Evolutionary conservation across 1,140 invertebrate genomes (phyloP).

Genomic region (Drosophila pseudoananassae): DNA sequence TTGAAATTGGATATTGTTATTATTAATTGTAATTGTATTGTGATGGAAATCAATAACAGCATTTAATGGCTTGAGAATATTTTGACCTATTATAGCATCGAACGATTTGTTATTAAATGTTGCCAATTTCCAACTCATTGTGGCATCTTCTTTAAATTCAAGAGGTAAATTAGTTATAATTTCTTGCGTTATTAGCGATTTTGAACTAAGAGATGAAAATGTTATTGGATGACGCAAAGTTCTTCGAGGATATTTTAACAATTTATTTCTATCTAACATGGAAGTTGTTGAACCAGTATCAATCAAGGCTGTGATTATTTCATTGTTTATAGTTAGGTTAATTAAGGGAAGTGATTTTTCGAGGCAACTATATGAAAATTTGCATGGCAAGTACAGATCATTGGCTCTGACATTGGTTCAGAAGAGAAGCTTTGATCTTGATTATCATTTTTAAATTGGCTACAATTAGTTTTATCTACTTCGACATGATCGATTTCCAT

Average conservation of each 20-base stretch:
- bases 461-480: neutral
- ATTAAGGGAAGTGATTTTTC: neutral
- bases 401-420: neutral
- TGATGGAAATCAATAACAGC: too few relatives aligned
- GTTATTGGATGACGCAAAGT: constrained; percentile 6
- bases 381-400: neutral
- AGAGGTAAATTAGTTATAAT: neutral
- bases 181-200: neutral
- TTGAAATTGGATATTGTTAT: constrained; percentile 36
- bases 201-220: constrained; percentile 2
- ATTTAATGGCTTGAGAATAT: neutral
- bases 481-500: neutral
- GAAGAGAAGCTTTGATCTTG: neutral
- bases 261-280: constrained; percentile 18
- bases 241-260: neutral
- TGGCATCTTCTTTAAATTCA: neutral
- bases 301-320: constrained; percentile 2
- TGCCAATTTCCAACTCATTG: neutral
- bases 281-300: constrained; percentile 2
- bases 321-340: too few relatives aligned
- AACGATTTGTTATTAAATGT: neutral
- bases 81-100: neutral
- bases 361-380: constrained; percentile 1
- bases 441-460: neutral
- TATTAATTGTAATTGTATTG: constrained; percentile 36